phyloP scores from a whole-genome alignment of 2,113 vertebrate genomes.

The Laticauda colubrina region DNA sequence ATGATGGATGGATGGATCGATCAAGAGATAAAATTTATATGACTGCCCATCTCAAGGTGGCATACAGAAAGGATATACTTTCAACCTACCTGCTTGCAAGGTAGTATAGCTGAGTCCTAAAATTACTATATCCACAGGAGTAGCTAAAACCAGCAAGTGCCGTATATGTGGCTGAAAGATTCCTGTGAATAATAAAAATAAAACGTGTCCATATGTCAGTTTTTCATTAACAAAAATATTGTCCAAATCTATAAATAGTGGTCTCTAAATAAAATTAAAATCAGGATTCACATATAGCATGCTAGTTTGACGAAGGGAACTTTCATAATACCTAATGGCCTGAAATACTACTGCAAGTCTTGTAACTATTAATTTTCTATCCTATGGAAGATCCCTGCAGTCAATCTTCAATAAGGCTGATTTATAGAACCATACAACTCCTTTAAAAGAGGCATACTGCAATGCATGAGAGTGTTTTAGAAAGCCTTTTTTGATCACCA shows the following conservation, averaged over 20 bases:
- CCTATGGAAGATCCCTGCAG: not conserved
- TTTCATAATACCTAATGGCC: not conserved
- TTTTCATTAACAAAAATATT: not conserved
- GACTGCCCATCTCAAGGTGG: not conserved
- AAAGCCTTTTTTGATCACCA: not conserved
- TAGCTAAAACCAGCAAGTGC: constrained; percentile 90
- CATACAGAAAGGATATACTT: not conserved
- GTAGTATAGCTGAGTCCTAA: constrained; percentile 90
- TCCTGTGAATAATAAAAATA: constrained; percentile 67
- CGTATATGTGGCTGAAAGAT: constrained; percentile 95
- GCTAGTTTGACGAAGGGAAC: not conserved
- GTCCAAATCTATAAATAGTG: rapidly evolving
- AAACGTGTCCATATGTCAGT: not conserved
- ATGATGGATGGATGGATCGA: not conserved
- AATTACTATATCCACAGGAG: constrained; percentile 95
- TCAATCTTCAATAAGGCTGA: not conserved
- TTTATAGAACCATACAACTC: not conserved
- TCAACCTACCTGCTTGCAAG: constrained; percentile 78
- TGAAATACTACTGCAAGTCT: not conserved
- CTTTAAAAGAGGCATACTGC: not conserved
- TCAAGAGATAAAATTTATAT: not conserved
- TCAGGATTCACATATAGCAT: not conserved
- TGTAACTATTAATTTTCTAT: not conserved
- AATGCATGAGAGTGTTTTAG: not conserved
- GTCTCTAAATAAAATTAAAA: not conserved